Percentiles rank a stretch among this genome's conserved stretches.
These are phyloP conservation scores for Rhopalosiphum nymphaeae DNA, from an alignment of 2,888 invertebrate species.

Conservation along the genomic window DNA sequence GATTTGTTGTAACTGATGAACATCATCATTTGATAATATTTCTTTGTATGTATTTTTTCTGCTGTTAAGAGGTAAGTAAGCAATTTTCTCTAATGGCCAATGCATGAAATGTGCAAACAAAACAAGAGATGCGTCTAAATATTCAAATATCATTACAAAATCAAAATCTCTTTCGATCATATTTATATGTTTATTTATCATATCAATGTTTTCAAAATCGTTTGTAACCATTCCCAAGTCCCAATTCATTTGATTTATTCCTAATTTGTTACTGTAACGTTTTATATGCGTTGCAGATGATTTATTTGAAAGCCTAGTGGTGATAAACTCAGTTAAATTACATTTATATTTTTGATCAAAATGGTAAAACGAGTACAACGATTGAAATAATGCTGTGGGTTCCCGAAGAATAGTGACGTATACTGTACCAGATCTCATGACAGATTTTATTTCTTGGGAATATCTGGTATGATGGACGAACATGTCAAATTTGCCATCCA, in stretches of 20 bases:
- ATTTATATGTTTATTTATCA: constrained; percentile 66
- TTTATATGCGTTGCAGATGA: not conserved
- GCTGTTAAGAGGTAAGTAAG: constrained; percentile 66
- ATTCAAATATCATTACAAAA: constrained; percentile 68
- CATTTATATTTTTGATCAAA: constrained; percentile 64
- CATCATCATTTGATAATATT: constrained; percentile 62
- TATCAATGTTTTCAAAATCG: constrained; percentile 55
- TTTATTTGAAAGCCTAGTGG: constrained; percentile 4
- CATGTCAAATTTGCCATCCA: constrained; percentile 67
- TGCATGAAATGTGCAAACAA: constrained; percentile 67
- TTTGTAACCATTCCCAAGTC: constrained; percentile 67
- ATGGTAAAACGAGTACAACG: constrained; percentile 67
- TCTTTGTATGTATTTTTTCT: constrained; percentile 59
- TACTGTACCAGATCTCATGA: constrained; percentile 66
- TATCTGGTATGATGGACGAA: constrained; percentile 68
- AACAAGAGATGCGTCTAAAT: constrained; percentile 68
- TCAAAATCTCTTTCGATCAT: constrained; percentile 67
- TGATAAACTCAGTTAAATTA: constrained; percentile 60
- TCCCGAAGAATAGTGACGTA: constrained; percentile 67
- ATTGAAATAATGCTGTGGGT: constrained; percentile 67
- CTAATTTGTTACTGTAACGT: constrained; percentile 65
- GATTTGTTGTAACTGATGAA: constrained; percentile 52
- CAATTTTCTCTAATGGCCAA: constrained; percentile 67
- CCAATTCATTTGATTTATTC: constrained; percentile 68
- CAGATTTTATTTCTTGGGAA: constrained; percentile 66